A percentile compares a stretch with the other conserved stretches of the same genome.
Conservation (phyloP, 2,888 invertebrate species). For the Arge pagana region DNA sequence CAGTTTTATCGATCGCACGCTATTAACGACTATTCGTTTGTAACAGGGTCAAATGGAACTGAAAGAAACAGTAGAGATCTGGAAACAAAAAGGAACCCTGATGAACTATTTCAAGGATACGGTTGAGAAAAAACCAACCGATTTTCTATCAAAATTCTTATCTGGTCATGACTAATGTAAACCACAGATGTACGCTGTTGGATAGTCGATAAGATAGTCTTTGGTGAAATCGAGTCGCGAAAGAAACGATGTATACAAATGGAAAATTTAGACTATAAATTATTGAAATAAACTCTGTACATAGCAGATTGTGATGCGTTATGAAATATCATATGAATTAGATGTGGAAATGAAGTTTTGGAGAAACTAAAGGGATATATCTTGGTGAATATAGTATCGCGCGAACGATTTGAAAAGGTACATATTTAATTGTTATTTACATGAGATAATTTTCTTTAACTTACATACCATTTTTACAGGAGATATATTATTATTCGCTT, state of each 20-base stretch:
- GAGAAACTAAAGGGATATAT: too few species aligned
- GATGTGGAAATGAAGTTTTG: too few species aligned
- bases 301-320: too few species aligned
- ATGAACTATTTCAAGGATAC: constrained; percentile 89
- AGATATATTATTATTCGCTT: constrained; percentile 55
- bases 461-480: constrained; percentile 46
- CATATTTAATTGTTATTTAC: constrained; percentile 21
- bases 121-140: constrained; percentile 81
- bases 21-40: constrained; percentile 23
- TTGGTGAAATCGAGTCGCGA: not conserved
- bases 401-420: constrained; percentile 3
- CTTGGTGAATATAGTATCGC: not conserved
- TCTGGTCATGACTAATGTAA: constrained; percentile 67
- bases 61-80: constrained; percentile 80
- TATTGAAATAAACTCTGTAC: constrained; percentile 17
- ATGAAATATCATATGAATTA: too few species aligned
- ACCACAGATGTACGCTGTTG: not conserved
- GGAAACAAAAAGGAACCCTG: constrained; percentile 88
- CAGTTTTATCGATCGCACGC: not conserved
- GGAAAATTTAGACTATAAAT: not conserved
- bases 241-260: not conserved
- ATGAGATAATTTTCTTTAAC: constrained; percentile 28
- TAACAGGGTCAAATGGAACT: constrained; percentile 93
- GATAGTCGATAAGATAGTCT: not conserved
- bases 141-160: constrained; percentile 91